Conservation (phyloP, 2,113 vertebrate genomes). For the Gymnocephalus cernua region DNA sequence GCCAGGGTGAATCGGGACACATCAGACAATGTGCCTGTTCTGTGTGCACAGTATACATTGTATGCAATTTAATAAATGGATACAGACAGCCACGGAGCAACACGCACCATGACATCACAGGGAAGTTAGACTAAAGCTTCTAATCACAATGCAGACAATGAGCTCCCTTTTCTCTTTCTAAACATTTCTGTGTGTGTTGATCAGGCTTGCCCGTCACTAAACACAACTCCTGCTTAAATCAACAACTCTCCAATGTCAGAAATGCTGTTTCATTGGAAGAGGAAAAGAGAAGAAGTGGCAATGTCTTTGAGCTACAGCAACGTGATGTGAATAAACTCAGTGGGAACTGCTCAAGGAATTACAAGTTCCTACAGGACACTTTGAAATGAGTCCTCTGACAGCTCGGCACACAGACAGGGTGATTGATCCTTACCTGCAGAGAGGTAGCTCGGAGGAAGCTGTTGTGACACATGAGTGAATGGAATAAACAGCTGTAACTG, state of each 20-base stretch:
- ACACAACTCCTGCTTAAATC: slow-evolving; percentile 75
- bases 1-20: neutral
- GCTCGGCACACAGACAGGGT: slow-evolving; percentile 62
- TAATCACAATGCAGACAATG: slow-evolving; percentile 71
- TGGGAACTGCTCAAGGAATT: slow-evolving; percentile 73
- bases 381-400: slow-evolving; percentile 73
- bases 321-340: slow-evolving; percentile 65
- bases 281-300: slow-evolving; percentile 59
- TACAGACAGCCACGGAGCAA: slow-evolving; percentile 44
- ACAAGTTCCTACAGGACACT: slow-evolving; percentile 79
- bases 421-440: slow-evolving; percentile 69
- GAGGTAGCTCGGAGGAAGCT: slow-evolving; percentile 65
- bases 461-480: slow-evolving; percentile 64
- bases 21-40: slow-evolving; percentile 6
- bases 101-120: slow-evolving; percentile 51
- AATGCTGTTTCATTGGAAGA: slow-evolving; percentile 46
- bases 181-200: slow-evolving; percentile 64
- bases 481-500: slow-evolving; percentile 53
- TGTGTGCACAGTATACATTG: slow-evolving; percentile 6
- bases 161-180: slow-evolving; percentile 51
- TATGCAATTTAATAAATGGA: slow-evolving; percentile 22
- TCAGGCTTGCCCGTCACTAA: slow-evolving; percentile 68
- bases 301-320: slow-evolving; percentile 74
- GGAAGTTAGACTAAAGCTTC: slow-evolving; percentile 56
- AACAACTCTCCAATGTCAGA: slow-evolving; percentile 72